Evolutionary conservation across 2,113 vertebrate genomes (phyloP).

Genomic region (Oncorhynchus kisutch): DNA sequence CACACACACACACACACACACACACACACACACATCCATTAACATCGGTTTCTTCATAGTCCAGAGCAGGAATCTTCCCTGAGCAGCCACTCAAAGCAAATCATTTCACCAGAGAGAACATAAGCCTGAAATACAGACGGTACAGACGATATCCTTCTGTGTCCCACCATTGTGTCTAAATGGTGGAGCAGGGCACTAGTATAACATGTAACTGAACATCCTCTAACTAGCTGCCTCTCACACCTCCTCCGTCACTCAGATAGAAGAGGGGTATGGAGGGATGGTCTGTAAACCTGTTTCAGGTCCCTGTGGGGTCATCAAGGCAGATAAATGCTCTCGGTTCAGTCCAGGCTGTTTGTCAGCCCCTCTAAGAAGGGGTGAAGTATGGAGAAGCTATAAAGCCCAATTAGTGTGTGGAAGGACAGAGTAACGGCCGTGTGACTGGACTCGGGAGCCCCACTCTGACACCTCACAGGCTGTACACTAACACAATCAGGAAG

Average conservation of each 20-base stretch:
- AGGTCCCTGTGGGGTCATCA: slow-evolving; percentile 6
- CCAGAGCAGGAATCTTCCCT: slow-evolving; percentile 65
- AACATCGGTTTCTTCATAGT: slow-evolving; percentile 63
- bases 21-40: slow-evolving; percentile 11
- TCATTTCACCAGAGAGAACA: slow-evolving; percentile 64
- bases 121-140: slow-evolving; percentile 64
- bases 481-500: not conserved
- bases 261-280: not conserved
- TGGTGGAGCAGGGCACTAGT: not conserved
- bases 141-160: slow-evolving; percentile 57
- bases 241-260: not conserved
- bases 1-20: not conserved
- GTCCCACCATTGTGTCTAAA: slow-evolving; percentile 48
- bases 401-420: slow-evolving; percentile 8
- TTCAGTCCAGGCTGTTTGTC: not conserved
- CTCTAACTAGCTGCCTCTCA: not conserved
- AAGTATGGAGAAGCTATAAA: slow-evolving; percentile 1
- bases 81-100: slow-evolving; percentile 65
- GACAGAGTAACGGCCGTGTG: not conserved
- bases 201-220: not conserved
- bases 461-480: not conserved
- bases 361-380: not conserved
- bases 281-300: not conserved
- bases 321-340: slow-evolving; percentile 7
- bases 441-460: not conserved